Conservation (phyloP, 2,888 invertebrate genomes). For the Melanargia galathea region DNA sequence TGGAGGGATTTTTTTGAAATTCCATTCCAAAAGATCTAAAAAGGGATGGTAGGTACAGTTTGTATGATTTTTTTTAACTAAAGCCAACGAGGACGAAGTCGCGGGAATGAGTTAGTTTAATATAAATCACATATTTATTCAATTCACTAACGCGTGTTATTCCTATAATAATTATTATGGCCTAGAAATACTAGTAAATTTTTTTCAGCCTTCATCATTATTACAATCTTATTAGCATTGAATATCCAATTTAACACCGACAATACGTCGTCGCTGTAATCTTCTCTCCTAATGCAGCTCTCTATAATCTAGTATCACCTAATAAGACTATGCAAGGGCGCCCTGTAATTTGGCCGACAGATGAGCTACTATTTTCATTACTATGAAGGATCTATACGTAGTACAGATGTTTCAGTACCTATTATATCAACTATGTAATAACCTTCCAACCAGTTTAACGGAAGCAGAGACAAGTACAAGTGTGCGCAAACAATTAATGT, state of each 20-base stretch:
- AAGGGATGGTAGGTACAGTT: too few relatives aligned
- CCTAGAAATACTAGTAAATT: neutral
- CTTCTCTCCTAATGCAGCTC: constrained; percentile 7
- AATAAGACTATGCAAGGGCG: constrained; percentile 11
- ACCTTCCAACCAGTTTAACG: too few relatives aligned
- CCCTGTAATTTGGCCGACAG: constrained; percentile 8
- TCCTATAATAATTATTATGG: too few relatives aligned
- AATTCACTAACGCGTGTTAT: too few relatives aligned
- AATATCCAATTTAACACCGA: constrained; percentile 1
- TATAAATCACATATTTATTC: too few relatives aligned
- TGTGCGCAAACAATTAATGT: too few relatives aligned
- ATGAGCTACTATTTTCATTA: neutral
- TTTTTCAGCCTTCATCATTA: neutral
- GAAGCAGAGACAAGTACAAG: too few relatives aligned
- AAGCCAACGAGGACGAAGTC: too few relatives aligned
- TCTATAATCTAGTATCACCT: constrained; percentile 14
- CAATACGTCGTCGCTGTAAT: constrained; percentile 9
- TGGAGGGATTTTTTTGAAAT: too few relatives aligned
- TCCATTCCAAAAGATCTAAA: too few relatives aligned
- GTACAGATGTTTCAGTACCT: neutral
- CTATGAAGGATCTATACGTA: neutral
- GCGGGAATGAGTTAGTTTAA: too few relatives aligned
- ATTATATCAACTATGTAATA: neutral
- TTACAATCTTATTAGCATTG: constrained; percentile 2
- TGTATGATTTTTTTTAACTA: too few relatives aligned